Conservation (phyloP, 2,113 vertebrate genomes). For the Sander lucioperca region DNA sequence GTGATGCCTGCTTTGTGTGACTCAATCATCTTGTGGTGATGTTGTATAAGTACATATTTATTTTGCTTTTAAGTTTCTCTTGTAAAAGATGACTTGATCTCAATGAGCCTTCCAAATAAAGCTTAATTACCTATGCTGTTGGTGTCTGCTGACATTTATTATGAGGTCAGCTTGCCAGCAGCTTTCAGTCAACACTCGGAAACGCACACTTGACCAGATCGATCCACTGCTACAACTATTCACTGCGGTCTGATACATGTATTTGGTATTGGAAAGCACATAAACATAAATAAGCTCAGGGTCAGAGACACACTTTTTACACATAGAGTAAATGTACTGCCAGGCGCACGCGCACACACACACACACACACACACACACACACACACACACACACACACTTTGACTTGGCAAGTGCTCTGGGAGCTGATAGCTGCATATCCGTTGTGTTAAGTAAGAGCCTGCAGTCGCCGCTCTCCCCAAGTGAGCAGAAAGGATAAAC, state of each 20-base stretch:
- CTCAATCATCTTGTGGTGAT: not conserved
- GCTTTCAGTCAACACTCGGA: not conserved
- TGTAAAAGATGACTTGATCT: not conserved
- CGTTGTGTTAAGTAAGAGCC: conserved; percentile 51
- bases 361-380: conserved; percentile 9
- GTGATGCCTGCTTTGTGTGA: not conserved
- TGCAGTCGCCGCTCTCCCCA: conserved; percentile 38
- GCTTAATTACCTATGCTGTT: not conserved
- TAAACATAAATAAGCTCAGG: conserved; percentile 5
- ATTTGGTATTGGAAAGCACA: conserved; percentile 4
- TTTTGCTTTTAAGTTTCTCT: not conserved
- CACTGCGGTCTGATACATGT: not conserved
- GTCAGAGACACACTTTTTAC: conserved; percentile 6
- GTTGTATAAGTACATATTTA: not conserved
- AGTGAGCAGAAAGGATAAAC: conserved; percentile 68
- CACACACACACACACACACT: conserved; percentile 18
- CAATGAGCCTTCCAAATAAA: not conserved
- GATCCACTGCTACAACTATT: not conserved
- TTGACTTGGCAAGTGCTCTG: conserved; percentile 29
- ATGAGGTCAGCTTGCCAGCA: not conserved
- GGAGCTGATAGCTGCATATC: conserved; percentile 71
- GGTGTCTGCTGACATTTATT: not conserved
- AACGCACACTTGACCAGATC: not conserved
- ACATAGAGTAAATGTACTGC: conserved; percentile 15
- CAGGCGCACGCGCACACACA: not conserved